phyloP scores from a whole-genome alignment of 2,888 invertebrate genomes.

The Arge pagana region DNA sequence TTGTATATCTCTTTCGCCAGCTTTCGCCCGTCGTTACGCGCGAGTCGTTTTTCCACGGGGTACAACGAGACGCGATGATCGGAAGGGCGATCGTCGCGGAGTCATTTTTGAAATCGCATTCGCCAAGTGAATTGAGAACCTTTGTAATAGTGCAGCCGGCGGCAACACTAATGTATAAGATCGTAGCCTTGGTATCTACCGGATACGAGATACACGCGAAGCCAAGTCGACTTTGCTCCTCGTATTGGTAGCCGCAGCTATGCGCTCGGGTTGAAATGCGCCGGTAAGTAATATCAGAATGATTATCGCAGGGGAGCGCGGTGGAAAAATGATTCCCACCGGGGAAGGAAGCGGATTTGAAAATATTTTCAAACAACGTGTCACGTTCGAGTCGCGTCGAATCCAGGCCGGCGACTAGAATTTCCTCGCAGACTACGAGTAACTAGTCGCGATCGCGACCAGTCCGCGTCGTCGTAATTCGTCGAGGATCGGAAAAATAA shows the following conservation, averaged over 20 bases:
- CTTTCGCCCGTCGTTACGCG: too few relatives aligned
- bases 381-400: background rate
- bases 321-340: background rate
- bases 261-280: background rate
- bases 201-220: slow-evolving; percentile 20
- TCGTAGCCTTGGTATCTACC: slow-evolving; percentile 22
- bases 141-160: slow-evolving; percentile 19
- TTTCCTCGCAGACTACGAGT: background rate
- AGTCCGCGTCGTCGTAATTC: background rate
- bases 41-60: too few relatives aligned
- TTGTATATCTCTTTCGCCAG: too few relatives aligned
- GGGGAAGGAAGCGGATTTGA: too few relatives aligned
- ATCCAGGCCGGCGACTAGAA: background rate
- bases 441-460: background rate
- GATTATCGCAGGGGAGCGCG: slow-evolving; percentile 13
- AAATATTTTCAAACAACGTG: background rate
- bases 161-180: slow-evolving; percentile 21
- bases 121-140: slow-evolving; percentile 20
- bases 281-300: slow-evolving; percentile 11
- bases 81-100: too few relatives aligned
- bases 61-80: too few relatives aligned
- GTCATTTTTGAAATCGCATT: too few relatives aligned
- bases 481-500: too few relatives aligned
- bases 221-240: slow-evolving; percentile 8
- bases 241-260: slow-evolving; percentile 6